These are phyloP conservation scores for Neoseiulus cucumeris DNA, from an alignment of 1,140 invertebrate species.

Conservation along the genomic window DNA sequence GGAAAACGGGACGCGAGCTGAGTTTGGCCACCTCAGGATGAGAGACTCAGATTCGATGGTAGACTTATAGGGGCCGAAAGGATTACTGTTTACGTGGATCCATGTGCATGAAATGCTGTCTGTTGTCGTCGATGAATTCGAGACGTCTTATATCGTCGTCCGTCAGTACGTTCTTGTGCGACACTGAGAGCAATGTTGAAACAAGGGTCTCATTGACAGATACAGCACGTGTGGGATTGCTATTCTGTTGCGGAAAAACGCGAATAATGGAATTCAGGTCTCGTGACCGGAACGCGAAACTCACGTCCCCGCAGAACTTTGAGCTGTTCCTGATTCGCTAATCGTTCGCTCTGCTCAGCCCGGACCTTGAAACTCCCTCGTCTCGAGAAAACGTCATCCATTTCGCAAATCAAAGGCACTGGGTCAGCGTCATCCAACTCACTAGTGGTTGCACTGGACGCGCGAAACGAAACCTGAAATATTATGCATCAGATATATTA, in stretches of 20 bases:
- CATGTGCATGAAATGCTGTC: background rate
- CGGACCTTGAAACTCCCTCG: background rate
- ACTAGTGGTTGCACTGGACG: too few species aligned
- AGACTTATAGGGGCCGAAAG: too few species aligned
- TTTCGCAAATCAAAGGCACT: background rate
- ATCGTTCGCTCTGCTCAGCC: background rate
- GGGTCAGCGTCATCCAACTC: background rate
- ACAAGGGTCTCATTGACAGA: too few species aligned
- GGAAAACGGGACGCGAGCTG: too few species aligned
- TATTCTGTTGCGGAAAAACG: too few species aligned
- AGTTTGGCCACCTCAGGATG: too few species aligned
- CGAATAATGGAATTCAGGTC: too few species aligned
- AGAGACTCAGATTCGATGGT: too few species aligned
- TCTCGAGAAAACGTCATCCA: background rate
- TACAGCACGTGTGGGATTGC: too few species aligned
- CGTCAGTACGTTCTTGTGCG: background rate
- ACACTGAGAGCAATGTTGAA: background rate
- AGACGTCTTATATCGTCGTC: background rate
- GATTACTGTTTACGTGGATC: background rate
- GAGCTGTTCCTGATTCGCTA: background rate
- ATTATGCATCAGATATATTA: too few species aligned
- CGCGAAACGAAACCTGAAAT: too few species aligned
- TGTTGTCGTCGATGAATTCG: constrained; percentile 1
- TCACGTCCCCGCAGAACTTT: background rate
- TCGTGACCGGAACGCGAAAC: too few species aligned